Percentiles rank a stretch among this genome's conserved stretches.
Evolutionary conservation across 2,888 invertebrate species (phyloP).

Genomic region (Drosophila koepferae): DNA sequence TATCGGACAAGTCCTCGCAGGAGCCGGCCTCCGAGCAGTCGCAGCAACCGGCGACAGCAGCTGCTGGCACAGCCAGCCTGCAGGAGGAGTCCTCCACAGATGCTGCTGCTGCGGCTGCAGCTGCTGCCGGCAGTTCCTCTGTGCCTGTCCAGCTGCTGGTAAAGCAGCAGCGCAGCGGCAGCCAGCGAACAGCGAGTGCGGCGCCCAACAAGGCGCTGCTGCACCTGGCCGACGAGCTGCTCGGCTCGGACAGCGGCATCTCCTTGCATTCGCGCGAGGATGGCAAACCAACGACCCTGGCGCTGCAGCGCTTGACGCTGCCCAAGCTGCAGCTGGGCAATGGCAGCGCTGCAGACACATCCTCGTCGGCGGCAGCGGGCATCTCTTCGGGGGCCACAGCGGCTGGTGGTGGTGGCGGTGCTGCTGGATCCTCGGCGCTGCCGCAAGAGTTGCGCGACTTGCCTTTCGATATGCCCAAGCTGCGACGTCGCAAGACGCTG

Average conservation of each 20-base stretch:
- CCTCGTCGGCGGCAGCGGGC: constrained; percentile 26
- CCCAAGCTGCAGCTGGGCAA: constrained; percentile 86
- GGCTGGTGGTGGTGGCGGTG: not conserved
- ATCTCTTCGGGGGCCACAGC: not conserved
- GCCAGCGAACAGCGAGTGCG: constrained; percentile 83
- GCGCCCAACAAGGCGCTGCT: constrained; percentile 91
- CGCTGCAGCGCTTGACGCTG: constrained; percentile 87
- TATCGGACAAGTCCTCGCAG: constrained; percentile 95
- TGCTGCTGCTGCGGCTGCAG: not conserved
- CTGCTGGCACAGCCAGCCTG: constrained; percentile 34
- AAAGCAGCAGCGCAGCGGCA: constrained; percentile 24
- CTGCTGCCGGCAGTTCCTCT: constrained; percentile 54
- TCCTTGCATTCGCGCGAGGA: constrained; percentile 94
- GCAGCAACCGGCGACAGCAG: constrained; percentile 87
- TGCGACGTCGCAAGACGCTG: constrained; percentile 89
- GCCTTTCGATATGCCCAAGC: constrained; percentile 96
- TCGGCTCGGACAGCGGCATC: constrained; percentile 95
- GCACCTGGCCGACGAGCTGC: constrained; percentile 88
- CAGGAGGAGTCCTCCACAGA: constrained; percentile 34
- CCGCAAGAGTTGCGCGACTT: constrained; percentile 91
- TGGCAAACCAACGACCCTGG: constrained; percentile 87
- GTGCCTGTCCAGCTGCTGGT: constrained; percentile 14
- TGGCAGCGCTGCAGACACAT: constrained; percentile 66
- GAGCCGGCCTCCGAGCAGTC: constrained; percentile 93
- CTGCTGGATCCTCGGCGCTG: constrained; percentile 79